Evolutionary conservation across 2,888 invertebrate genomes (phyloP).

Genomic region (Erebia ligea): DNA sequence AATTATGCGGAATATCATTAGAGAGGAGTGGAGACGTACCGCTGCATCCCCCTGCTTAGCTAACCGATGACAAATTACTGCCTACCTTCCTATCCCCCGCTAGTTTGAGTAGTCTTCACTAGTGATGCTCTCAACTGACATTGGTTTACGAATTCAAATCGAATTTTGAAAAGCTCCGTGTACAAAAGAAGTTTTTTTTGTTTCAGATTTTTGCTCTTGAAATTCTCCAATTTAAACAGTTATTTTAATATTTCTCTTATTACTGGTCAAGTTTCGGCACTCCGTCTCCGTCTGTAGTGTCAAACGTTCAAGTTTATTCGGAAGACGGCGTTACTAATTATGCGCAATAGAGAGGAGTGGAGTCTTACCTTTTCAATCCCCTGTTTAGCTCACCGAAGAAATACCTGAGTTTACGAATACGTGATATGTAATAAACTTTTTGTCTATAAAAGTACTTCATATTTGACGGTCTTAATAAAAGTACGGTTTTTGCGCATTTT

Average conservation of each 20-base stretch:
- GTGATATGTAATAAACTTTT: no score
- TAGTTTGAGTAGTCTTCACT: conserved; percentile 64
- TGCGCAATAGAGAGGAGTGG: conserved; percentile 67
- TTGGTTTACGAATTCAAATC: neutral
- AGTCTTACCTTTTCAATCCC: conserved; percentile 66
- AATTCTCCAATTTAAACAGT: no score
- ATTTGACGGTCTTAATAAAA: no score
- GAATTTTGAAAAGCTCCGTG: neutral
- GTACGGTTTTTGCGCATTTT: no score
- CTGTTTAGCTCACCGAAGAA: conserved; percentile 80
- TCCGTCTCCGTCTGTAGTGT: no score
- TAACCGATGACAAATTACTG: conserved; percentile 82
- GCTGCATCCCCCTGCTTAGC: conserved; percentile 69
- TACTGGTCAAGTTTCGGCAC: no score
- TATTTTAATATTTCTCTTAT: no score
- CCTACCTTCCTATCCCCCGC: conserved; percentile 66
- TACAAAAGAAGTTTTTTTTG: no score
- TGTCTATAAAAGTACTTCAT: no score
- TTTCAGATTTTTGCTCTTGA: no score
- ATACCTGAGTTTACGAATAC: conserved; percentile 59
- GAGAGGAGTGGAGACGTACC: conserved; percentile 61
- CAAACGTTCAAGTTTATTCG: conserved; percentile 65
- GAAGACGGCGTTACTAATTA: conserved; percentile 77
- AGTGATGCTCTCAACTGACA: neutral
- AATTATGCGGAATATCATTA: conserved; percentile 81